Evolutionary conservation across 2,797 vertebrate genomes (phyloP).

Genomic region (Crenichthys baileyi): DNA sequence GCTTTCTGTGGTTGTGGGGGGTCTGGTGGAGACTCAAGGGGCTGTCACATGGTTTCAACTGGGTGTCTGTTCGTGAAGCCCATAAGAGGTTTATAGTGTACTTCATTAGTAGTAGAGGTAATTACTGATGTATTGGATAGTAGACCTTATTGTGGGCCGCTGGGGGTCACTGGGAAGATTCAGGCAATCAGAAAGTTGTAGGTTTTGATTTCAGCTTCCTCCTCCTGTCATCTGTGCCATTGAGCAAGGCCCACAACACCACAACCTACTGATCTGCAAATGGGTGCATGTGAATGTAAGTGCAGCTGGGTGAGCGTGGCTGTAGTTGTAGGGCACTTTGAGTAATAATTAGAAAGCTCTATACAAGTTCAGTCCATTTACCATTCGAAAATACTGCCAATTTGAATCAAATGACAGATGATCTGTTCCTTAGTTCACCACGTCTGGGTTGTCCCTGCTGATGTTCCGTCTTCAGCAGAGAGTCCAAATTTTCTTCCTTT

Average conservation of each 20-base stretch:
- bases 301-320: neutral
- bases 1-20: conserved; percentile 55
- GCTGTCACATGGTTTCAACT: conserved; percentile 7
- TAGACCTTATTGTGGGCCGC: no score
- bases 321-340: neutral
- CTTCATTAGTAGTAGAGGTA: neutral
- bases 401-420: neutral
- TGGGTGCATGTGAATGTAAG: neutral
- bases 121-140: neutral
- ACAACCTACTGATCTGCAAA: no score
- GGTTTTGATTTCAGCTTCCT: neutral
- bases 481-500: neutral
- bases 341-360: neutral
- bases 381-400: neutral
- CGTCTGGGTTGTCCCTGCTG: neutral
- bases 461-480: neutral
- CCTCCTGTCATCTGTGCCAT: neutral
- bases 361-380: neutral
- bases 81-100: neutral
- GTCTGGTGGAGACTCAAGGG: conserved; percentile 16
- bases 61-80: neutral
- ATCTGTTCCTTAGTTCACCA: neutral
- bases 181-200: neutral
- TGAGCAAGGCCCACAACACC: no score
- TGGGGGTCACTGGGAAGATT: neutral